Percentiles rank a stretch among this genome's conserved stretches.
Conservation (phyloP, 2,113 vertebrate genomes). For the Emberiza fucata region DNA sequence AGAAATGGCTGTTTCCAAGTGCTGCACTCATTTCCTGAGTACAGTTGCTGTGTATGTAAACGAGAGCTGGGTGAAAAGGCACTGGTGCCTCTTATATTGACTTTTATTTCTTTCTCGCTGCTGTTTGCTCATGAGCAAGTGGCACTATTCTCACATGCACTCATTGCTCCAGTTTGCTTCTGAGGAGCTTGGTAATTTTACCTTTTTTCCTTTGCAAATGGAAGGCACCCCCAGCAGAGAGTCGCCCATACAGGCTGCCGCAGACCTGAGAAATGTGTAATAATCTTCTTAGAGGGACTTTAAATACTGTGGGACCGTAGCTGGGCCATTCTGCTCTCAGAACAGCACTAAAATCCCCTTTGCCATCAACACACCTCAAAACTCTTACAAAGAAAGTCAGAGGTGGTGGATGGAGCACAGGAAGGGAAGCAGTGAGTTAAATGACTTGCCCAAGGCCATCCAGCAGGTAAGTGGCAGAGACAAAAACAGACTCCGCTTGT, state of each 20-base stretch:
- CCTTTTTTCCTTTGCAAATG: not conserved
- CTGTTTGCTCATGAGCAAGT: conserved; percentile 42
- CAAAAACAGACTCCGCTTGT: not conserved
- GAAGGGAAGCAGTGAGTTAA: not conserved
- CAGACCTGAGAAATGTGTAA: not conserved
- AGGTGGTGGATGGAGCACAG: not conserved
- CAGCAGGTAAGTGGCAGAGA: conserved; percentile 30
- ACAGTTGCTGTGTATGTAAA: not conserved
- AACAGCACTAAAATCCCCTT: not conserved
- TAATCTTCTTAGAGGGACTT: not conserved
- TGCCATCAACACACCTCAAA: not conserved
- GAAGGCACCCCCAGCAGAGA: not conserved
- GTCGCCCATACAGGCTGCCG: too few relatives aligned
- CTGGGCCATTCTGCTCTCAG: not conserved
- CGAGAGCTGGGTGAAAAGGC: not conserved
- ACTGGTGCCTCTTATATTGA: not conserved
- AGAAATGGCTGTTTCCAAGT: conserved; percentile 33
- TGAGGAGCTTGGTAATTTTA: not conserved
- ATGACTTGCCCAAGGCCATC: not conserved
- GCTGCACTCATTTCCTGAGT: conserved; percentile 36
- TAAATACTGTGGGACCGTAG: not conserved
- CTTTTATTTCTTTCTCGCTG: conserved; percentile 21
- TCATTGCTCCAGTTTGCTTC: not conserved
- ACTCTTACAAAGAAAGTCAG: not conserved
- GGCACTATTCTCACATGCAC: conserved; percentile 10